Base-by-base conservation (phyloP, 2,113 vertebrate genomes). In the Plecotus auritus region DNA sequence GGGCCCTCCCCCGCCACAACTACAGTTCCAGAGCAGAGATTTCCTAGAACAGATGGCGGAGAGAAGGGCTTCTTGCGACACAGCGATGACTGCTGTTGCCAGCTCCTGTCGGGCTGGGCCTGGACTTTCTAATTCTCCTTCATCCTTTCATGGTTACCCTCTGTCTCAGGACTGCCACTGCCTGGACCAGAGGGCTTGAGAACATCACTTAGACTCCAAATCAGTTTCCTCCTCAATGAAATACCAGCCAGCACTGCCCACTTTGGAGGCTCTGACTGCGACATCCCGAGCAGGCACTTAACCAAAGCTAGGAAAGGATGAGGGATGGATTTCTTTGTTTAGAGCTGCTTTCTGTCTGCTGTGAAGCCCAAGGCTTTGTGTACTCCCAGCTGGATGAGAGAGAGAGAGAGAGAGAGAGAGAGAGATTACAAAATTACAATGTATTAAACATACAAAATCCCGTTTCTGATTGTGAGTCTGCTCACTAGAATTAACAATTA, bases 131-230 rank as follows among this genome's bases (percentile, higher is more conserved):
- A 30, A 69, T 54, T 86, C 73, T 61, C 49, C 59, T 81, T 78
- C 37, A 32, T 26, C 26, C 1, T 32, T 35, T 76, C 42, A 5
- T 0, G 0, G 12, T 20, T 49, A 66, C 26, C 54, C 12, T 81
- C 85, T n/a, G 11, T 37, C n/a, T 47, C 42, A n/a, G 42, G 32
- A 26, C 74, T 47, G 42, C 51, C 40, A 9, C 23, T 6, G 35
- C 51, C 26, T 35, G 14, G 70, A 77, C 51, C 40, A 51, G 7
- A 40, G 7, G 9, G 9, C 82, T 54, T 47, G 30, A 89, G 47
- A 81, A 74, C 74, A 88, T 30, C 74, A 61, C 64, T 47, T 49
- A 14, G n/a, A 28, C 26, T 84, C 26, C 28, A 12, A 28, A 9
- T 13, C 18, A 6, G 66, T 35, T 47, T 69, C 56, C 40, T 69